Evolutionary conservation across 2,888 invertebrate species (phyloP), one percentile per base, ranked within the genome.

Genomic region (Coremacera marginata): DNA sequence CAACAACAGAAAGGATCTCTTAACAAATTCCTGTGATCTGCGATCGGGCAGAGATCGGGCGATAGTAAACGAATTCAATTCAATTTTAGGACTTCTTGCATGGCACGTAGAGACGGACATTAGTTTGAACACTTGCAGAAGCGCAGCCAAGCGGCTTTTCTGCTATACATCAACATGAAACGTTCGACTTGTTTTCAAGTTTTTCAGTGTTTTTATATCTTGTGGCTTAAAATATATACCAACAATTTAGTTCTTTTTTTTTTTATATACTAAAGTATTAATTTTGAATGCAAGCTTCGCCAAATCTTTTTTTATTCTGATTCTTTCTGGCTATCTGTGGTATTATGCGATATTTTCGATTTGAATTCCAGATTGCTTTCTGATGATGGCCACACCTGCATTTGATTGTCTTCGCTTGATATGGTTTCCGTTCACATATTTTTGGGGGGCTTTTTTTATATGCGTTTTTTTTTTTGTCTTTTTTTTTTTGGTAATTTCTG

Each of bases 311-410:
- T 27, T 37, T n/a, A 65, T 37, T 27, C 27, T n/a, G 27, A 25
- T 68, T 37, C 49, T 49, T 25, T 37, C 49, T 49, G 27, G 51
- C 31, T 27, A 73, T 63, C 63, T 63, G 34, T 22, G 22, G 11
- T 37, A 67, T 67, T 22, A 14, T 67, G 34, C 22, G 65, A 31
- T 9, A 31, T 57, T 16, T 49, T 14, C 63, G 81, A 82, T 81
- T 82, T 81, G 78, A 82, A 81, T 81, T 81, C 79, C 79, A 81
- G 81, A 82, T 82, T 81, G 81, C 49, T 79, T 79, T 80, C 82
- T 82, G 81, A 80, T 75, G 70, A 70, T 81, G 82, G 81, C 82
- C 82, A 81, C 82, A 82, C 82, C 81, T 82, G 81, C 82, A 81
- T 79, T 78, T 80, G 77, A 77, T 78, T 80, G 81, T 77, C 74